Base-by-base conservation (phyloP, 2,797 vertebrate genomes). In the Fundulus diaphanus region DNA sequence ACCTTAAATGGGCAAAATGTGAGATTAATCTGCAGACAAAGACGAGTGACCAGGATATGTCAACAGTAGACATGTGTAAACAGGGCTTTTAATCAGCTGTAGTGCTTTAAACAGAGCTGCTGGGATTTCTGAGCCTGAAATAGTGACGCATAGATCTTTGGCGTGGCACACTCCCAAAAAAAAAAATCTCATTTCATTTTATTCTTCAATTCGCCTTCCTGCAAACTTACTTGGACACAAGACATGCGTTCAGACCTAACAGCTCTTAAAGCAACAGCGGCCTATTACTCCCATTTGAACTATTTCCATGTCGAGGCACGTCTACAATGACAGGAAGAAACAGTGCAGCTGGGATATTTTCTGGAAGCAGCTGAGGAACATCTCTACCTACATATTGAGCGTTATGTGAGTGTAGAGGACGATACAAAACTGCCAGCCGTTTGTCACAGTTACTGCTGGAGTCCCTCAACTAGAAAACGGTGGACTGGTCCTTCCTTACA, bases 81-180 rank as follows among this genome's bases (percentile, higher is more conserved):
- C 74, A 68, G 37, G 27, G 59, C 22, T 29, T 42, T 72, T 78
- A 16, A 76, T 74, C 59, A 72, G 33, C 24, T 18, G 22, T 3
- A 8, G 51, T 35, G 37, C 35, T 66, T 66, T n/a, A 66, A 11
- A 52, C 48, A 52, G 16, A 74, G 35, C 35, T 42, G 70, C 42
- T 44, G 15, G 42, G 46, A 49, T 33, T 37, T 27, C 35, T 42
- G 24, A 7, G 18, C 7, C 66, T 40, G 20, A 5, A 37, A 37
- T 13, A 63, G 33, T 11, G 22, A 22, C 1, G 63, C 35, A 66
- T 27, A 42, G 42, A 66, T 44, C 63, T 27, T 27, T 24, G 1
- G 27, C 24, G 12, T 66, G 37, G 37, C 27, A 27, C 54, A 54
- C 22, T 37, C 35, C n/a, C n/a, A 16, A 2, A 13, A 65, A 2